Percentiles rank a stretch among this genome's conserved stretches.
Conservation (phyloP, 2,888 invertebrate species). For the Fissipunctia ypsillon region DNA sequence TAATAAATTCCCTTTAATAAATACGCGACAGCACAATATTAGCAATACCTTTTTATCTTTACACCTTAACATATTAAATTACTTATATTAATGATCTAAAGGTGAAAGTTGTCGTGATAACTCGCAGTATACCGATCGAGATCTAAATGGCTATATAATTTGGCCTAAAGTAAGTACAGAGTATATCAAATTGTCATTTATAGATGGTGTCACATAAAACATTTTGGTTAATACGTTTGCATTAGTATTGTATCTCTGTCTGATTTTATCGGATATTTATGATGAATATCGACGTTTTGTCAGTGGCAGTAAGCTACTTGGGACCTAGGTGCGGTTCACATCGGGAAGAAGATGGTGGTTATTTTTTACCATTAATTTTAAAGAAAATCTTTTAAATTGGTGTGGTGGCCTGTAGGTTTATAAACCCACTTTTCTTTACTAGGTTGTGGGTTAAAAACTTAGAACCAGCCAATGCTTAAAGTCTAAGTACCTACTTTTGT, state of each 20-base stretch:
- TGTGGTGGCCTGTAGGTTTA: neutral
- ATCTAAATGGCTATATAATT: slow-evolving; percentile 50
- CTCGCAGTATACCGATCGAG: slow-evolving; percentile 25
- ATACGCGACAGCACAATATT: slow-evolving; percentile 1
- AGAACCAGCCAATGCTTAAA: neutral
- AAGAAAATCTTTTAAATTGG: neutral
- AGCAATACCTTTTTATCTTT: slow-evolving; percentile 8
- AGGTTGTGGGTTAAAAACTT: neutral
- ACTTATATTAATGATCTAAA: slow-evolving; percentile 10
- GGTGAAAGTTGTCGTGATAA: slow-evolving; percentile 41
- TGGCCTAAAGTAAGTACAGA: slow-evolving; percentile 39
- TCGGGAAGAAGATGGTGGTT: neutral
- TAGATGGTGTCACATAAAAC: slow-evolving; percentile 46
- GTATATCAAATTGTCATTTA: slow-evolving; percentile 41
- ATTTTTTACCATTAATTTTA: neutral
- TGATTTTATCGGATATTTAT: slow-evolving; percentile 45
- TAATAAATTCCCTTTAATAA: slow-evolving; percentile 30
- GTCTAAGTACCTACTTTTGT: no score
- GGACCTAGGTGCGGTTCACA: slow-evolving; percentile 1
- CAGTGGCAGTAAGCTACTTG: slow-evolving; percentile 18
- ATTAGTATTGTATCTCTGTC: slow-evolving; percentile 27
- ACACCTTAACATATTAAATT: slow-evolving; percentile 13
- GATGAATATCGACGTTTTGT: slow-evolving; percentile 36
- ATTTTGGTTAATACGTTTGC: slow-evolving; percentile 46
- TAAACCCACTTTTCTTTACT: neutral